These are phyloP conservation scores for Erebia epiphron DNA, from an alignment of 2,888 invertebrate species.

Conservation along the genomic window DNA sequence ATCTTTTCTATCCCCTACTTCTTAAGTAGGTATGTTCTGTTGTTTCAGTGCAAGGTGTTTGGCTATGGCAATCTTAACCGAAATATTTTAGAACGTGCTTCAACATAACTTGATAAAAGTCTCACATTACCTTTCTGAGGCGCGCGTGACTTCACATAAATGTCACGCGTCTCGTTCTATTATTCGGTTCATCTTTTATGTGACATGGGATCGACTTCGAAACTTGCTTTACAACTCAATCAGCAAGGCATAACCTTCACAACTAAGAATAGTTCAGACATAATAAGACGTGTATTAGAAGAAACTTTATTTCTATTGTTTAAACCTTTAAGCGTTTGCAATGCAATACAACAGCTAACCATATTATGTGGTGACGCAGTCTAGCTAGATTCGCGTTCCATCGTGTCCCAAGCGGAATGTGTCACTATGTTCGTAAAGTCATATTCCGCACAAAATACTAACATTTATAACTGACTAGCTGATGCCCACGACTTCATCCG, in stretches of 20 bases:
- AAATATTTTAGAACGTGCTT: constrained; percentile 35
- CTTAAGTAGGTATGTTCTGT: too few relatives aligned
- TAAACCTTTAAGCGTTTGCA: background rate
- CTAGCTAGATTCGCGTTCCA: too few relatives aligned
- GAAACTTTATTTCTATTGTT: background rate
- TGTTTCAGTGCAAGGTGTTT: background rate
- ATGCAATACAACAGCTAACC: too few relatives aligned
- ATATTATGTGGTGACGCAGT: too few relatives aligned
- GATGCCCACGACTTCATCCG: too few relatives aligned
- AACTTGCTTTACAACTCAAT: constrained; percentile 16
- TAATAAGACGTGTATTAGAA: background rate
- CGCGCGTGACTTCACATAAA: constrained; percentile 38
- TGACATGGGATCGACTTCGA: constrained; percentile 22
- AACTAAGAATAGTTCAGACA: background rate
- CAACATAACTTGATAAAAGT: constrained; percentile 35
- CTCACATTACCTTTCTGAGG: constrained; percentile 30
- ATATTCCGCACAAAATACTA: too few relatives aligned
- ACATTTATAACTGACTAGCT: too few relatives aligned
- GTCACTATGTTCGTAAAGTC: too few relatives aligned
- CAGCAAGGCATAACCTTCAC: background rate
- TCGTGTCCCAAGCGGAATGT: too few relatives aligned
- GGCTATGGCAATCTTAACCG: background rate
- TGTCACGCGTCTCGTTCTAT: constrained; percentile 21
- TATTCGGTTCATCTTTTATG: constrained; percentile 28
- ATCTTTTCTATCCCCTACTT: too few relatives aligned